Percentiles rank a stretch among this genome's conserved stretches.
These are phyloP conservation scores for Ciconia stormi DNA, from an alignment of 2,113 vertebrate genomes.

Conservation along the genomic window DNA sequence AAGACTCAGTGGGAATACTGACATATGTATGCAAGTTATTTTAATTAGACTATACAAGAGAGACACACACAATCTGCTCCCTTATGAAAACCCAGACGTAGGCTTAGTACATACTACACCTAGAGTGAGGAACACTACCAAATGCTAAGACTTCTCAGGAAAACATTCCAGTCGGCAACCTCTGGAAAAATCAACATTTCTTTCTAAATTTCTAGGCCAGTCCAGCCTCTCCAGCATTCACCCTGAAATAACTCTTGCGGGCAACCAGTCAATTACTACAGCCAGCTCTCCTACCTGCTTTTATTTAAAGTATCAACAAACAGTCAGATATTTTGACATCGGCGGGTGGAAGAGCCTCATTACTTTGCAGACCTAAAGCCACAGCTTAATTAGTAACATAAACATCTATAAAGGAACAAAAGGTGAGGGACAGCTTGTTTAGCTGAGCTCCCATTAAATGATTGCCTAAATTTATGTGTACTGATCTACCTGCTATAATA, in stretches of 20 bases:
- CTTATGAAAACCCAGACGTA: conserved; percentile 16
- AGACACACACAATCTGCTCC: conserved; percentile 45
- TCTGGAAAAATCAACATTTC: not conserved
- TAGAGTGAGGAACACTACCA: not conserved
- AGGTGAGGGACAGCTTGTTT: conserved; percentile 46
- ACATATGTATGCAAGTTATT: conserved; percentile 41
- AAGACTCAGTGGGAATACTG: conserved; percentile 43
- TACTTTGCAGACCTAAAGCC: conserved; percentile 34
- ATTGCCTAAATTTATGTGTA: not conserved
- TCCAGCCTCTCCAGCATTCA: not conserved
- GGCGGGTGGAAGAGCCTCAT: conserved; percentile 40
- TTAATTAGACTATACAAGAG: conserved; percentile 50
- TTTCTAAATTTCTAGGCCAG: not conserved
- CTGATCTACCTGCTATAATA: not conserved
- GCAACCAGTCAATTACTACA: not conserved
- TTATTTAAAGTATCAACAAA: conserved; percentile 12
- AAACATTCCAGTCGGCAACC: not conserved
- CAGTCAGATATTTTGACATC: conserved; percentile 44
- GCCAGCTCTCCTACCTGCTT: not conserved
- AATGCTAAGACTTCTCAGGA: not conserved
- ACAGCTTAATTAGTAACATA: conserved; percentile 59
- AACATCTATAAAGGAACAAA: conserved; percentile 47
- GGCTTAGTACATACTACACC: not conserved
- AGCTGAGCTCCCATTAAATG: not conserved
- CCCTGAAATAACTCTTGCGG: not conserved